Evolutionary conservation across 2,797 vertebrate genomes (phyloP).

Genomic region (Sebastes hubbsi): DNA sequence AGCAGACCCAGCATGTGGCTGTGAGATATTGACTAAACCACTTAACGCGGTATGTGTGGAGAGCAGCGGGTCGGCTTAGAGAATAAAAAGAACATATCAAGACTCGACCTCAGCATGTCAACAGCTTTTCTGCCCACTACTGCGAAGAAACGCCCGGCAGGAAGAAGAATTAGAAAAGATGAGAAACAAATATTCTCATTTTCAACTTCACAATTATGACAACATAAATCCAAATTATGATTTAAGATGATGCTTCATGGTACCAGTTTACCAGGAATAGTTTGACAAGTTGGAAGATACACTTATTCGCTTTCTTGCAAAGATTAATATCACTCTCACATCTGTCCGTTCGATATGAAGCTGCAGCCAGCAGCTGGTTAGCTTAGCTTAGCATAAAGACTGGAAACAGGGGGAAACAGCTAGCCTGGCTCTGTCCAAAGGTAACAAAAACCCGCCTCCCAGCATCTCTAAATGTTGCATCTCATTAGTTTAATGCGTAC

Average conservation of each 20-base stretch:
- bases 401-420: too few relatives aligned
- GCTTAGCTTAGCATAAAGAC: neutral
- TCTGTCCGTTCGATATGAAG: neutral
- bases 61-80: neutral
- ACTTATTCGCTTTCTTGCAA: neutral
- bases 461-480: rapidly evolving
- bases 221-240: neutral
- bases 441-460: neutral
- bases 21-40: neutral
- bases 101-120: neutral
- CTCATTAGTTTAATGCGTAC: neutral
- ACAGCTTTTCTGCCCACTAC: neutral
- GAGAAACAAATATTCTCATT: neutral
- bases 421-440: neutral
- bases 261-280: neutral
- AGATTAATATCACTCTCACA: neutral
- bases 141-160: neutral
- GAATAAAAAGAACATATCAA: neutral
- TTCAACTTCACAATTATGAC: neutral
- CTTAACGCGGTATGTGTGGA: neutral
- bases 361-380: neutral
- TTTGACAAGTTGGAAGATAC: neutral
- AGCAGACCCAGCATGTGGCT: neutral
- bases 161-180: too few relatives aligned
- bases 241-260: neutral